Evolutionary conservation across 2,113 vertebrate species (phyloP), one percentile per base, ranked within the genome.

Genomic region (Catharus fuscescens): DNA sequence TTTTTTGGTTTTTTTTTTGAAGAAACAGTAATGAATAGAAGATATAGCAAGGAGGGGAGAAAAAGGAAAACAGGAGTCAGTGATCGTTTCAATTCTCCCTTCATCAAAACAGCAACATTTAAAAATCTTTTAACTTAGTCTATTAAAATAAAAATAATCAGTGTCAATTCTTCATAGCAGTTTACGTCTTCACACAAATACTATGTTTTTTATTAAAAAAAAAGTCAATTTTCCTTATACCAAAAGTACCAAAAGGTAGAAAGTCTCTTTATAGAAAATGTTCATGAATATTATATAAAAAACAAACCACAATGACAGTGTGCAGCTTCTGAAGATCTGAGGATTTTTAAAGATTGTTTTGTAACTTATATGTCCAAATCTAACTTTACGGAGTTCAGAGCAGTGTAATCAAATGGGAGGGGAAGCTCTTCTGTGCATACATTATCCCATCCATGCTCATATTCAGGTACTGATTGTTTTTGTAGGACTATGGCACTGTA

Each of bases 111-210:
- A 65, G 28, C 85, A 92, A 57, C 3, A 31, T 38, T 89, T 50
- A 4, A 45, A 80, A 64, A 40, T 21, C 6, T 71, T 91, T 71
- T 72, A 69, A 57, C 7, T 1, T 72, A 18, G 1, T 45, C 10
- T 69, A 47, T 74, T 81, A 5, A 67, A 91, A 87, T 45, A 80
- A 70, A 92, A 87, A 86, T 14, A 34, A 60, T 36, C 20, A 48
- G 2, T 44, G 7, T 34, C 59, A 62, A 24, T 64, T 76, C 62
- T 57, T 48, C 36, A 57, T 10, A 76, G 3, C 10, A 69, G 47
- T 85, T 91, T 76, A 60, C 29, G 16, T 44, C 20, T 74, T 81
- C 69, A 84, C 21, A 72, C 12, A 73, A 42, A 45, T 83, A n/a
- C 25, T 86, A 14, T 13, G 32, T 31, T 52, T 66, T 26, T 73